phyloP scores from a whole-genome alignment of 1,140 invertebrate genomes.

The Caenorhabditis elegans region WBcel235 BX284605.5:3465001-3465500 shows the following conservation, averaged over 20 bases:
- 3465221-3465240: too few relatives aligned
- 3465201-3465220: too few relatives aligned
- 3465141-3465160: constrained; percentile 59
- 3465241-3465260: too few relatives aligned
- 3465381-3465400: too few relatives aligned
- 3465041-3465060: constrained; percentile 90
- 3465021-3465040: constrained; percentile 89
- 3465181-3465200: too few relatives aligned
- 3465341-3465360: too few relatives aligned
- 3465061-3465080: constrained; percentile 86
- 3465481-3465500: constrained; percentile 80
- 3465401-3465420: too few relatives aligned
- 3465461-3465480: constrained; percentile 64
- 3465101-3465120: constrained; percentile 34
- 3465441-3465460: constrained; percentile 12
- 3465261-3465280: too few relatives aligned
- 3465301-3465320: too few relatives aligned
- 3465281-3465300: too few relatives aligned
- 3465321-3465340: too few relatives aligned
- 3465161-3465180: constrained; percentile 73
- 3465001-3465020: constrained; percentile 80
- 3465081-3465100: constrained; percentile 77
- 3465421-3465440: constrained; percentile 18
- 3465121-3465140: constrained; percentile 61
- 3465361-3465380: too few relatives aligned